These are phyloP conservation scores for Empis livida DNA, from an alignment of 2,888 invertebrate genomes.

Conservation along the genomic window DNA sequence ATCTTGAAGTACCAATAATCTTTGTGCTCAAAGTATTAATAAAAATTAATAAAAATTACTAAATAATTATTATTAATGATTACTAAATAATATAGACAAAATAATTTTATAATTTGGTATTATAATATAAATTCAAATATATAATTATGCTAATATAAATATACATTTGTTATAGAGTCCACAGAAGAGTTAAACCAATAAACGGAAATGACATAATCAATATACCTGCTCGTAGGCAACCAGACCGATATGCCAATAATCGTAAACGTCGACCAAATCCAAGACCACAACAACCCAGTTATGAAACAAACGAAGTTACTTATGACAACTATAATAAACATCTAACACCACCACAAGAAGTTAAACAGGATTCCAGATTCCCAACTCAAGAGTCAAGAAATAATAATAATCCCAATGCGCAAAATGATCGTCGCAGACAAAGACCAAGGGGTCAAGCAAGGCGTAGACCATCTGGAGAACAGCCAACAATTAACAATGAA, in stretches of 20 bases:
- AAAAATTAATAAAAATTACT: too few species aligned
- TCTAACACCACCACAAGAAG: constrained; percentile 10
- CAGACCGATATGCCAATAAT: constrained; percentile 8
- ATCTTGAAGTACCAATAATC: too few species aligned
- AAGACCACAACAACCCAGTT: constrained; percentile 4
- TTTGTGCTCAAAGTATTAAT: too few species aligned
- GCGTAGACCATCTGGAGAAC: constrained; percentile 10
- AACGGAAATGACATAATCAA: constrained; percentile 26
- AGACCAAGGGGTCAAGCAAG: constrained; percentile 4
- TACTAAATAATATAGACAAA: too few species aligned
- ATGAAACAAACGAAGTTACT: constrained; percentile 11
- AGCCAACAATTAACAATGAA: constrained; percentile 12
- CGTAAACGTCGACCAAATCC: constrained; percentile 9
- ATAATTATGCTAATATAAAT: background rate
- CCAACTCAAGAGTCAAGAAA: constrained; percentile 1
- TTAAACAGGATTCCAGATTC: constrained; percentile 8
- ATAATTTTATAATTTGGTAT: too few species aligned
- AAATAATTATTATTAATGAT: too few species aligned
- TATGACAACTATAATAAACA: constrained; percentile 18
- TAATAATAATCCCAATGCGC: constrained; percentile 8
- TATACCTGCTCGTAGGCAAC: constrained; percentile 16
- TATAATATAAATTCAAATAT: too few species aligned
- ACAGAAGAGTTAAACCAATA: constrained; percentile 25
- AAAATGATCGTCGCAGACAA: constrained; percentile 8
- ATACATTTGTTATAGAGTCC: constrained; percentile 18